phyloP scores from a whole-genome alignment of 2,113 vertebrate species.

The Leucosticte australis region DNA sequence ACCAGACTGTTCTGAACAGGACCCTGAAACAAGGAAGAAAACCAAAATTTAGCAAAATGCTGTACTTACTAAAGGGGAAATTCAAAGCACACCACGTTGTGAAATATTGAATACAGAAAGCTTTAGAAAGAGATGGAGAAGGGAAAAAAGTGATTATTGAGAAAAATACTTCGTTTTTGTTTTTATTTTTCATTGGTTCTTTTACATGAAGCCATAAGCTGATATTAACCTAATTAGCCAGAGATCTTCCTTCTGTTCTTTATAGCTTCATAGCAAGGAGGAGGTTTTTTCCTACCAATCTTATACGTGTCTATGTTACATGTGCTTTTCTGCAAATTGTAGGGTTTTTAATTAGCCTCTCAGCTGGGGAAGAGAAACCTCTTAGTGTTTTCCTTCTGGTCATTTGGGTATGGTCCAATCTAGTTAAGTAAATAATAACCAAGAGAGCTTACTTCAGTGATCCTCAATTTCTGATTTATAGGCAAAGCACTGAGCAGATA shows the following conservation, averaged over 20 bases:
- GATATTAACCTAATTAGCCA: constrained; percentile 31
- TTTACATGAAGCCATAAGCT: constrained; percentile 2
- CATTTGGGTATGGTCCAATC: constrained; percentile 11
- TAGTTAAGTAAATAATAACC: constrained; percentile 33
- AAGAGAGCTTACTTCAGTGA: background rate
- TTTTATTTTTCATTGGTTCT: background rate
- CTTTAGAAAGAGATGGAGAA: background rate
- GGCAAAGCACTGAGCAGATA: background rate
- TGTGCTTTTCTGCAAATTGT: background rate
- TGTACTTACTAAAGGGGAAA: constrained; percentile 51
- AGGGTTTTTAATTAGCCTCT: constrained; percentile 31
- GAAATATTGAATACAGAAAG: background rate
- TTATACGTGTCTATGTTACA: background rate
- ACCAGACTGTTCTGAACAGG: constrained; percentile 57
- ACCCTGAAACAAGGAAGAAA: constrained; percentile 57
- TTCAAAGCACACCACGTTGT: constrained; percentile 19
- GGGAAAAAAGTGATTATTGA: background rate
- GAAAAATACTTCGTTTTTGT: background rate
- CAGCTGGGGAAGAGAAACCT: background rate
- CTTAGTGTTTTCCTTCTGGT: constrained; percentile 24
- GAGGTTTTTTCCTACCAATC: background rate
- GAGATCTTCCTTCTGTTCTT: constrained; percentile 1
- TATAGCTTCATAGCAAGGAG: background rate
- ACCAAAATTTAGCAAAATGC: constrained; percentile 55
- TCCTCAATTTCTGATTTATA: background rate